Evolutionary conservation across 2,888 invertebrate genomes (phyloP).

Genomic region (Cosmia pyralina): DNA sequence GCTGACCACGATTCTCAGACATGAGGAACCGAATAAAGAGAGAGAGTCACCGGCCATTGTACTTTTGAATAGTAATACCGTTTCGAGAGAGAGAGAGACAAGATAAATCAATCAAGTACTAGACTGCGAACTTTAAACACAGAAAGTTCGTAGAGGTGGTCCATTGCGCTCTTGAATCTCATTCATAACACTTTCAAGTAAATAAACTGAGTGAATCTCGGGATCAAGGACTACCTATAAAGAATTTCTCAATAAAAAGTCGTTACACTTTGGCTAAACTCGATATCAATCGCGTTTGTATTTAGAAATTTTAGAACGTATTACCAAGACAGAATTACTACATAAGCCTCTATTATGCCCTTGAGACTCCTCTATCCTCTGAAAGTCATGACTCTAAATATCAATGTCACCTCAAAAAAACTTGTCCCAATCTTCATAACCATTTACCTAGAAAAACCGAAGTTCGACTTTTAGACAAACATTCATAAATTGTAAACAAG

Average conservation of each 20-base stretch:
- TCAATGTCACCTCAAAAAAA: constrained; percentile 2
- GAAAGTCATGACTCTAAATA: background rate
- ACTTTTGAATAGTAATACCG: no score
- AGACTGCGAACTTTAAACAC: no score
- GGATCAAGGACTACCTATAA: background rate
- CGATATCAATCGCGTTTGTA: background rate
- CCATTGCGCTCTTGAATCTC: background rate
- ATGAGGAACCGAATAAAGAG: no score
- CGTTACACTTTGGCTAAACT: background rate
- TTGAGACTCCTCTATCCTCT: background rate
- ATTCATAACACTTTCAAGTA: background rate
- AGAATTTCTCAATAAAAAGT: background rate
- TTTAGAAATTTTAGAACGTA: background rate
- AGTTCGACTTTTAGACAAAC: constrained; percentile 26
- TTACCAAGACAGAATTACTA: background rate
- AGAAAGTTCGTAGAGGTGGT: no score
- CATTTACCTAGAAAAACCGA: constrained; percentile 37
- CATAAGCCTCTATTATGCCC: background rate
- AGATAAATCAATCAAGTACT: background rate
- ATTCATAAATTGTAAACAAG: constrained; percentile 54
- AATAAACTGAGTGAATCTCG: background rate
- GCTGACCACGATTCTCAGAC: no score
- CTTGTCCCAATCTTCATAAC: constrained; percentile 15
- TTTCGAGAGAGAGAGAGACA: background rate
- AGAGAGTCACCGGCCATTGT: background rate